Base-by-base conservation (phyloP, 2,888 invertebrate species). In the Dimorphilus gyrociliatus region DNA sequence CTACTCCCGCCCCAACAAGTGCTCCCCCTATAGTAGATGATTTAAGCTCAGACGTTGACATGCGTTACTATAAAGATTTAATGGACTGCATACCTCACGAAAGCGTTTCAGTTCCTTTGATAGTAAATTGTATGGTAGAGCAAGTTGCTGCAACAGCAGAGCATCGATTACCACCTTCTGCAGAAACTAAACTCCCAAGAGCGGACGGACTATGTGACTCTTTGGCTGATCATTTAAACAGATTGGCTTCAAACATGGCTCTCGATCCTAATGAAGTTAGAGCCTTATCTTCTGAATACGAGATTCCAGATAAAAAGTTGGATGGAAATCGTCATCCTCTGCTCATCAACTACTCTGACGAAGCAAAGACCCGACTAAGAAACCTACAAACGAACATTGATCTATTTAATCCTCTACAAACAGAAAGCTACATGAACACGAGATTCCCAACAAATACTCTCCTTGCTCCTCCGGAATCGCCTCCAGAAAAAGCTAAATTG, bases 101-200 rank as follows among this genome's bases (percentile, higher is more conserved):
- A 44, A 54, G 55, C 41, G 50, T 47, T 37, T 57, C 55, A 32
- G 48, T 59, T 10, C 46, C 55, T 4, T 45, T 60, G 2, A 43
- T 61, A 17, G 40, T 61, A 46, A 47, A 55, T 35, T 50, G 52
- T 33, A 58, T 61, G 55, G 37, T 60, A 23, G 60, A 60, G 40
- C 60, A 60, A 53, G 41, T 60, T 19, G 45, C 42, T 8, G 59
- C 59, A 6, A 50, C 49, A 15, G 54, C 54, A 36, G 46, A 53
- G 30, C 48, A 44, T 27, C 38, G 36, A 21, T 48, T 48, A 4
- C 56, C 53, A 14, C 56, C 55, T 4, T 53, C 54, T 44, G 56
- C 55, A 35, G 45, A 44, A 26, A 36, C 45, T 1, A 45, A 45
- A 4, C 43, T 50, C 2, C 33, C 37, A n/a, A 39, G 53, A 19